phyloP scores from a whole-genome alignment of 2,888 invertebrate species.

The Theristus sp. region DNA sequence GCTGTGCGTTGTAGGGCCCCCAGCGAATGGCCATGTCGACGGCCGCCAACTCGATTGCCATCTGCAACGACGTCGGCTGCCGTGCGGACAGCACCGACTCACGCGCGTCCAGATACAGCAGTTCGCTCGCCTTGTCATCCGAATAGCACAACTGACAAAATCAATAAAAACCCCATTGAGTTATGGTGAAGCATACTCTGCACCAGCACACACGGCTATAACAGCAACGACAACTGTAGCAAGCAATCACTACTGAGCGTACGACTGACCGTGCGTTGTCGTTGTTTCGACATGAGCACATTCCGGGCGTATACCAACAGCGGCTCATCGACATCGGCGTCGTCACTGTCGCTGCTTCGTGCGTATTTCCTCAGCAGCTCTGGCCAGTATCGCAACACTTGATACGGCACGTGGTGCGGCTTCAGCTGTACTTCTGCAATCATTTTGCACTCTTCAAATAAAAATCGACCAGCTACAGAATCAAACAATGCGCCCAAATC shows the following conservation, averaged over 20 bases:
- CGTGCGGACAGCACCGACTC: constrained; percentile 67
- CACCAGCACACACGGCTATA: too few species aligned
- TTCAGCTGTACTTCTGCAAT: constrained; percentile 69
- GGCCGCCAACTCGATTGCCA: constrained; percentile 72
- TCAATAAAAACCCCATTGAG: too few species aligned
- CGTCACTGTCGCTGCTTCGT: constrained; percentile 49
- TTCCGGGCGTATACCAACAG: constrained; percentile 66
- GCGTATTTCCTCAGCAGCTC: constrained; percentile 57
- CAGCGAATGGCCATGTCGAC: constrained; percentile 75
- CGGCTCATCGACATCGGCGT: constrained; percentile 51
- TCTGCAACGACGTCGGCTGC: constrained; percentile 67
- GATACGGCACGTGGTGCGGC: constrained; percentile 69
- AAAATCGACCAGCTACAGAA: too few species aligned
- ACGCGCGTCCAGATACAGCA: constrained; percentile 75
- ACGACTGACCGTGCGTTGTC: too few species aligned
- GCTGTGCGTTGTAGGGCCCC: constrained; percentile 52
- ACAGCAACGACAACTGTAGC: too few species aligned
- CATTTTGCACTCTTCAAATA: too few species aligned
- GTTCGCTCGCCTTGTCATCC: constrained; percentile 56
- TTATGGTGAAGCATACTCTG: too few species aligned
- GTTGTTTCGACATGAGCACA: constrained; percentile 62
- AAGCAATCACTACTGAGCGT: too few species aligned
- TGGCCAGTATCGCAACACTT: constrained; percentile 65
- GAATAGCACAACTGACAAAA: not conserved
- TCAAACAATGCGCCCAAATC: too few species aligned